Percentiles rank a stretch among this genome's conserved stretches.
phyloP scores from a whole-genome alignment of 2,797 vertebrate genomes.

The Dendrocincla fuliginosa region DNA sequence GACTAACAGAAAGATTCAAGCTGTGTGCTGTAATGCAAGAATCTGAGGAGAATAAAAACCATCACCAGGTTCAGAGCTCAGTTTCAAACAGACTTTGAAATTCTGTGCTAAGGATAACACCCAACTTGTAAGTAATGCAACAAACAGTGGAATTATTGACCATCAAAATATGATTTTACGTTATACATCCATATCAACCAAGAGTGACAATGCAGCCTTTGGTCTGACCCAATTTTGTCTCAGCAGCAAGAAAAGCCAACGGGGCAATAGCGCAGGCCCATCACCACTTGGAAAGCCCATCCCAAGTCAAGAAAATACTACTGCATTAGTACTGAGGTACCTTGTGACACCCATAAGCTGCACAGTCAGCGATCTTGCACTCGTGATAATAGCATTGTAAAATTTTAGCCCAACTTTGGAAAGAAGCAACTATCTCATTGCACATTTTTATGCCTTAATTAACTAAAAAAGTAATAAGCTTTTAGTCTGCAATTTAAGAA shows the following conservation, averaged over 20 bases:
- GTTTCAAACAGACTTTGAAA: not conserved
- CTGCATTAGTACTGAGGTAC: not conserved
- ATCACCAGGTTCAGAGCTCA: not conserved
- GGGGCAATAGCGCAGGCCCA: not conserved
- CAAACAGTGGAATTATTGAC: not conserved
- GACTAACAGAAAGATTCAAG: not conserved
- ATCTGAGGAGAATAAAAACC: not conserved
- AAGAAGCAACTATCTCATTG: not conserved
- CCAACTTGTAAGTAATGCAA: not conserved
- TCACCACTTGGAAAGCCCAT: not conserved
- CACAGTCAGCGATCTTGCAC: fast-evolving
- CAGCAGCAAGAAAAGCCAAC: not conserved
- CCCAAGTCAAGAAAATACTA: not conserved
- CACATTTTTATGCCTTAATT: not conserved
- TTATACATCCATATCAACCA: not conserved
- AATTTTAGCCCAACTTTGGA: not conserved
- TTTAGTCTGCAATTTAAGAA: not conserved
- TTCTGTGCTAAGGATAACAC: not conserved
- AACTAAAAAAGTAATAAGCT: not conserved
- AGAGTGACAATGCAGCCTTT: not conserved
- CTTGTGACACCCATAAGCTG: not conserved
- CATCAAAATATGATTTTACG: not conserved
- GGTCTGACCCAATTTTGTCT: not conserved
- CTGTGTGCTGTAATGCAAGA: fast-evolving
- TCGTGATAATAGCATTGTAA: not conserved